These are phyloP conservation scores for Drosophila arawakana DNA, from an alignment of 1,140 invertebrate species.

Conservation along the genomic window DNA sequence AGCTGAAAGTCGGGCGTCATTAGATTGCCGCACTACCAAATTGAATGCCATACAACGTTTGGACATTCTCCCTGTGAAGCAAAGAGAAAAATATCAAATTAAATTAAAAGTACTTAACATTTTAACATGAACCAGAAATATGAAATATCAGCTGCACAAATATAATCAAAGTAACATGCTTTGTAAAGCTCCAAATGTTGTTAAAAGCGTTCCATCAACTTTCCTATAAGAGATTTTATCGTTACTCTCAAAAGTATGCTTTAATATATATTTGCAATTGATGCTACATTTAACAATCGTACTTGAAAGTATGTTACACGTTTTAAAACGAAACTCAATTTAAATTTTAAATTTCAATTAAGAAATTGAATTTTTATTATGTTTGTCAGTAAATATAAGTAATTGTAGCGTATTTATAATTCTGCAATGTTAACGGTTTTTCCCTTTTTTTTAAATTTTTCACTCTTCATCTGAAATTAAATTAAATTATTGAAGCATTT, in stretches of 20 bases:
- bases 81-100: constrained; percentile 2
- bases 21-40: constrained; percentile 48
- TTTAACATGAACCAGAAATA: no score
- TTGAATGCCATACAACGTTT: constrained; percentile 6
- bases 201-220: no score
- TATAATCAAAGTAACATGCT: no score
- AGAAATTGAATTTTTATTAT: background rate
- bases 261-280: no score
- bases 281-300: no score
- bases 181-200: no score
- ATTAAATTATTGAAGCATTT: constrained; percentile 79
- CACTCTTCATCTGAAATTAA: constrained; percentile 46
- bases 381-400: background rate
- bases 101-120: no score
- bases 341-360: background rate
- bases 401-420: constrained; percentile 47
- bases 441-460: constrained; percentile 19
- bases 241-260: no score
- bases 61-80: constrained; percentile 2
- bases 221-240: no score
- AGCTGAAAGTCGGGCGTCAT: constrained; percentile 67
- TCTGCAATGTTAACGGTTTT: constrained; percentile 11
- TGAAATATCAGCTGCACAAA: no score
- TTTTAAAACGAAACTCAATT: constrained; percentile 7
- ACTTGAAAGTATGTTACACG: background rate